A percentile compares a stretch with the other conserved stretches of the same genome.
These are phyloP conservation scores for Drosophila anceps DNA, from an alignment of 2,888 invertebrate genomes.

Conservation along the genomic window DNA sequence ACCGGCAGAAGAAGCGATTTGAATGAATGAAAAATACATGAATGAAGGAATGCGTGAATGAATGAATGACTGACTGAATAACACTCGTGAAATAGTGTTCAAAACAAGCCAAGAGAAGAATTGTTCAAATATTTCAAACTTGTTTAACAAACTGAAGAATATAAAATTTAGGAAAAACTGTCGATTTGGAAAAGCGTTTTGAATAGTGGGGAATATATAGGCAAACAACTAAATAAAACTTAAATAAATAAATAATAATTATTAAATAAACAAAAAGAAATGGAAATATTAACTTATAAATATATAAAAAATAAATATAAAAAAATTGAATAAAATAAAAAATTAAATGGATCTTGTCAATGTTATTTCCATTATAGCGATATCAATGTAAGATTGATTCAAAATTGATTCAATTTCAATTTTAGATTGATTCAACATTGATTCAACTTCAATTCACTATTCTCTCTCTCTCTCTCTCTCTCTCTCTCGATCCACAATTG, in stretches of 20 bases:
- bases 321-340: not conserved
- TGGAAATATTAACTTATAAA: too few species aligned
- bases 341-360: not conserved
- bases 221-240: too few species aligned
- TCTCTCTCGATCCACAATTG: not conserved
- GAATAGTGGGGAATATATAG: too few species aligned
- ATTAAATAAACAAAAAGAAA: too few species aligned
- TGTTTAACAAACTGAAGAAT: slow-evolving; percentile 4
- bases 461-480: not conserved
- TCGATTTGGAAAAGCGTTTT: too few species aligned
- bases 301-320: not conserved
- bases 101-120: slow-evolving; percentile 1
- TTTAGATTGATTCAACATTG: not conserved
- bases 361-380: not conserved
- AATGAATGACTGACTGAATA: slow-evolving; percentile 18
- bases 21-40: slow-evolving; percentile 4
- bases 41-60: slow-evolving; percentile 17
- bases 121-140: not conserved
- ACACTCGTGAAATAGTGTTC: slow-evolving; percentile 7
- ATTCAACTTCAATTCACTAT: not conserved
- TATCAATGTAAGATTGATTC: not conserved
- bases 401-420: not conserved
- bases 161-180: not conserved
- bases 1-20: not conserved
- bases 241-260: too few species aligned